Evolutionary conservation across 2,113 vertebrate genomes (phyloP), one percentile per base, ranked within the genome.

Genomic region (Ornithorhynchus anatinus): DNA sequence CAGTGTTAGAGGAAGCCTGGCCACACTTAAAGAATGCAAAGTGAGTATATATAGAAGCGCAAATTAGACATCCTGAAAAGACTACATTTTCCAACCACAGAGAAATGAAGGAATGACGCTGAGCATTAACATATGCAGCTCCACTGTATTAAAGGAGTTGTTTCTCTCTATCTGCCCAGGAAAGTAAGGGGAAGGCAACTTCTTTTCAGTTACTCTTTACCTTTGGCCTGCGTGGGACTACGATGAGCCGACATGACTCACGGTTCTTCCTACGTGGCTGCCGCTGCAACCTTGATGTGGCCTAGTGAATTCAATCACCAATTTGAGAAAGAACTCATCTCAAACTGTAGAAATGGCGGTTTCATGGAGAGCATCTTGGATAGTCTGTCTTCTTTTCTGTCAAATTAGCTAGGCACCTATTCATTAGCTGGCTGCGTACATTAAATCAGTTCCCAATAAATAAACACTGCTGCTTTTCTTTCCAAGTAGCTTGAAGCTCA

Each of bases 1-100:
- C 76, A 69, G 79, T 80, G 75, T 89, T 90, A 89, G 83, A 88
- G 88, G 78, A 94, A 90, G 81, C 58, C 84, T 86, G 68, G 85
- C 89, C 85, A 84, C 87, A 87, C 50, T 77, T 92, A 84, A 70
- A 66, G 89, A 91, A 91, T 75, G 89, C 78, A 88, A 92, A 92
- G 80, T 82, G 61, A 57, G 78, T 89, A 91, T 89, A 92, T 90
- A 92, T 77, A 92, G 87, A 92, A 91, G 72, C 84, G 82, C 50
- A 52, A 90, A 92, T 86, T 87, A 91, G 75, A 79, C 85, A 83
- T 87, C 84, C 86, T 89, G 86, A 84, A 81, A 84, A 81, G 78
- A 83, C 84, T 82, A 0, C 76, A 81, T 90, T 92, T 94, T 91
- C 86, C 88, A 82, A 31, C 89, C 87, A 87, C 83, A 87, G 31